phyloP scores from a whole-genome alignment of 1,140 invertebrate genomes.

The Bombus confusus region DNA sequence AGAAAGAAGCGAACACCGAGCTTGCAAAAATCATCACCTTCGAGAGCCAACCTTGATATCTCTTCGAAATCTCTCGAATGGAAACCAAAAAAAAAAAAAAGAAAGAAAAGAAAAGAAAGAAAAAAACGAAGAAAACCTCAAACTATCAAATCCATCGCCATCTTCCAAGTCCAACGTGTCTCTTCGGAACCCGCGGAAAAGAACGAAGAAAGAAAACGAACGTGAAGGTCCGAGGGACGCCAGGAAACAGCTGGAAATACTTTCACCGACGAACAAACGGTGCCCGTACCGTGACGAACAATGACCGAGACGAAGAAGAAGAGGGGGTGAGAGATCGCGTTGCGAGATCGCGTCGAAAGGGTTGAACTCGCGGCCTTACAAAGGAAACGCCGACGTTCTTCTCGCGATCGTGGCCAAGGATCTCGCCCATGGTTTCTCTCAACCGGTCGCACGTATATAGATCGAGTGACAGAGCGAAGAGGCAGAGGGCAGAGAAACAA shows the following conservation, averaged over 20 bases:
- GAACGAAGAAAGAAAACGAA: not conserved
- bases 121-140: too few species aligned
- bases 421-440: conserved; percentile 41
- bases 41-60: too few species aligned
- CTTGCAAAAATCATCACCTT: too few species aligned
- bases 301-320: conserved; percentile 24
- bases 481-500: conserved; percentile 27
- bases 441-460: conserved; percentile 34
- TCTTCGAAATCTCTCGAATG: too few species aligned
- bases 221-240: too few species aligned
- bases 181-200: not conserved
- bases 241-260: not conserved
- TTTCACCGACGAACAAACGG: conserved; percentile 8
- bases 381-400: conserved; percentile 43
- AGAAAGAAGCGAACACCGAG: too few species aligned
- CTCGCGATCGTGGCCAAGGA: conserved; percentile 40
- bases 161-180: not conserved
- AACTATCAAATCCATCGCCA: too few species aligned
- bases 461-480: conserved; percentile 5
- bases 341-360: conserved; percentile 36
- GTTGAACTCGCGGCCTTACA: conserved; percentile 40
- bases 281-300: not conserved
- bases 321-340: conserved; percentile 1
- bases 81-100: too few species aligned
- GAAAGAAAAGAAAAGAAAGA: too few species aligned